phyloP scores from a whole-genome alignment of 2,113 vertebrate species.

The mouse (Mus musculus) region DNA sequence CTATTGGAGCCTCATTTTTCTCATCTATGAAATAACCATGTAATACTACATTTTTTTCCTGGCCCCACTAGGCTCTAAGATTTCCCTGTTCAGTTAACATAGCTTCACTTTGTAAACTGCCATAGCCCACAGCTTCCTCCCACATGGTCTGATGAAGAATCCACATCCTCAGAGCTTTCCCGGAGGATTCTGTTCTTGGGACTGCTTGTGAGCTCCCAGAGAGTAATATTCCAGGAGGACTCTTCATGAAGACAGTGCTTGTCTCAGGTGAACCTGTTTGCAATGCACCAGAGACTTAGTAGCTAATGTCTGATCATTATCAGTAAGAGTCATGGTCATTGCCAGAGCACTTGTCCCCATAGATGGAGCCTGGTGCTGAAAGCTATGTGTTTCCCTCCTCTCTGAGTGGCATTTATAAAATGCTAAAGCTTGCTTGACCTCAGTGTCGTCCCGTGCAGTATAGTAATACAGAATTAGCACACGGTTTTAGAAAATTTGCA shows the following conservation, averaged over 20 bases:
- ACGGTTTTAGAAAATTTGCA: background rate
- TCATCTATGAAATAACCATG: background rate
- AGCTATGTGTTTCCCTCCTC: background rate
- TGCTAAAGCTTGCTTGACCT: background rate
- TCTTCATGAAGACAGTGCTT: accelerated
- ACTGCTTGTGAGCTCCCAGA: accelerated
- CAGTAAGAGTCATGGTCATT: accelerated
- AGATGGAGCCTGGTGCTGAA: background rate
- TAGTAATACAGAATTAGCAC: background rate
- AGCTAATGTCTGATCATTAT: background rate
- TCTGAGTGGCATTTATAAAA: background rate
- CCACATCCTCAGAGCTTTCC: background rate
- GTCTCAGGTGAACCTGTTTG: background rate
- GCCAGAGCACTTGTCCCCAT: accelerated
- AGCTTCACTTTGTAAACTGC: background rate
- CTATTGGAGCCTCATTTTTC: background rate
- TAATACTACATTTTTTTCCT: background rate
- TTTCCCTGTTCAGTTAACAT: background rate
- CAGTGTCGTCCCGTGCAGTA: background rate
- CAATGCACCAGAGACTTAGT: background rate
- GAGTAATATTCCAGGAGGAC: background rate
- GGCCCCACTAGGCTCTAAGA: background rate
- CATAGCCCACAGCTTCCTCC: no score
- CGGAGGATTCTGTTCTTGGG: background rate
- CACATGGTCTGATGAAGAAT: background rate